Base-by-base conservation (phyloP, 2,113 vertebrate species). In the Tricholaema leucomelas region DNA sequence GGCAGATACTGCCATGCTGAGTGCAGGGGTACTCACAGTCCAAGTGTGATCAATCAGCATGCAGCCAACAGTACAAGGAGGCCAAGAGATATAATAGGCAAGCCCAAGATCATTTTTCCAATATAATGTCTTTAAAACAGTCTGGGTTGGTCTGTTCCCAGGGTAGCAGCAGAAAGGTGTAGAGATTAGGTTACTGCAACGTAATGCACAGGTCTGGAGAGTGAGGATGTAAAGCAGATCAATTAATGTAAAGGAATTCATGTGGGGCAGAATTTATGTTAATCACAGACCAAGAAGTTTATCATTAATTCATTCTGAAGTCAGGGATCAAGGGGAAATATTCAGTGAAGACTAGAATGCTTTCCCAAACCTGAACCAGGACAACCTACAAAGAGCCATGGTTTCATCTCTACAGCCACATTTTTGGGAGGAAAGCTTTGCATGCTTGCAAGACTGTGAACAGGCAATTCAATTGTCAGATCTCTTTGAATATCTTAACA, bases 401-500 rank as follows among this genome's bases (percentile, higher is more conserved):
- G 13, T 40, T 67, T 81, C 46, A 55, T 13, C 67, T 31, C 72
- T 23, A 19, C 27, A 87, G 66, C 18, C 63, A 52, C 65, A 25
- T 74, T 80, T 80, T 31, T 5, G 40, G 52, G 42, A 66, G 24
- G 21, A 79, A 88, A 81, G 12, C 14, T 42, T 88, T 64, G 35
- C 84, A 35, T n/a, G 42, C 17, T 92, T 85, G 36, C 72, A 85
- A 50, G 79, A 12, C 13, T 56, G 36, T 12, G 55, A 92, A 60
- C 9, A 2, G 33, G 63, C 87, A 55, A 82, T 91, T 87, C 23
- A 40, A 48, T 86, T 88, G 65, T 88, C 79, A 86, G 72, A 38
- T 92, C 38, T 40, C 18, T 44, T 80, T 83, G 85, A 70, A 83
- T 88, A 93, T 60, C 36, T 95, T 87, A 89, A 38, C 64, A 70